Base-by-base conservation (phyloP, 2,888 invertebrate genomes). In the Perizoma flavofasciatum region DNA sequence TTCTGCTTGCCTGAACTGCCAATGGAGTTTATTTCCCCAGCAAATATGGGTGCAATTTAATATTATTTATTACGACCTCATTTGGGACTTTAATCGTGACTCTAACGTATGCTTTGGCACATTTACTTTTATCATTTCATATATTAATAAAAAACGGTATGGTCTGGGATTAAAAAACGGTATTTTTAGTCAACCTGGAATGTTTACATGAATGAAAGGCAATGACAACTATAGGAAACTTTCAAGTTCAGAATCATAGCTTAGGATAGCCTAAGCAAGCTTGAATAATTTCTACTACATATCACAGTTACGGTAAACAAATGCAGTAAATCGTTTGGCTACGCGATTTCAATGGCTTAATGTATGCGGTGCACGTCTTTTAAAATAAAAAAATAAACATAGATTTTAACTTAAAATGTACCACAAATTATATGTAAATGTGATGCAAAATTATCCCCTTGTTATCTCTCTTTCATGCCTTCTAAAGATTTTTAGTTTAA, bases 301-400 rank as follows among this genome's bases (percentile, higher is more conserved):
- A 91, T 91, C 90, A 91, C 90, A 90, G 90, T 83, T 78, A 77
- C 78, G 77, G 82, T 87, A 88, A 86, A 87, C 78, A 89, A 91
- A 90, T 89, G 89, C 89, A 85, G 69, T 64, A 70, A 70, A 71
- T 63, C 50, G 54, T 74, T 73, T 67, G 71, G 69, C 63, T 66
- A 70, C 59, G 60, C 56, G 52, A 65, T 61, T 67, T 59, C 66
- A 66, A 55, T 59, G 49, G 47, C 49, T 46, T 35, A 50, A 39
- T 47, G 22, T 22, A 50, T 46, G 43, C 39, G 45, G 46, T 55
- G 51, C 44, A 55, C 11, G 9, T 49, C 61, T 58, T 59, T 59
- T 33, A 40, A 45, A 46, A 52, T 22, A 22, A 22, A 22, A 40
- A 45, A 46, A 52, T 22, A 22, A 22, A 22, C 22, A 22, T 3